A percentile compares a stretch with the other conserved stretches of the same genome.
phyloP scores from a whole-genome alignment of 1,140 invertebrate genomes.

The Brachionus manjavacas region DNA sequence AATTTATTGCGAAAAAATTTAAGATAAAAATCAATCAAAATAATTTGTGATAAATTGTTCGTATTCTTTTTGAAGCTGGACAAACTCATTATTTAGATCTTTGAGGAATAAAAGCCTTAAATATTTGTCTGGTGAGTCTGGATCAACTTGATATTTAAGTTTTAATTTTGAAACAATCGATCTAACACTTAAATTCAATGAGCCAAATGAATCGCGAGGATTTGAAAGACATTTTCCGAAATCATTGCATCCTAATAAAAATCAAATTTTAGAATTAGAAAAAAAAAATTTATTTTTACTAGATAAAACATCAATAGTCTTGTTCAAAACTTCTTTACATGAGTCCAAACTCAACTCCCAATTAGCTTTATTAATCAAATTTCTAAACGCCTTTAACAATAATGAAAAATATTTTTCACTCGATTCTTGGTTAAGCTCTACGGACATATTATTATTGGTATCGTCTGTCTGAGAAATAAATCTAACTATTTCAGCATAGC shows the following conservation, averaged over 20 bases:
- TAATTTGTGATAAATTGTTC: not conserved
- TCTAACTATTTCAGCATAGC: constrained; percentile 28
- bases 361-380: constrained; percentile 14
- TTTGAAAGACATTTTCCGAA: not conserved
- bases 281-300: not conserved
- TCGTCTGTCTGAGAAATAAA: constrained; percentile 30
- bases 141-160: constrained; percentile 39
- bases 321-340: constrained; percentile 23
- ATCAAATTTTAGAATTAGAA: not conserved
- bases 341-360: constrained; percentile 11
- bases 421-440: not conserved
- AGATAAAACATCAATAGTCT: not conserved
- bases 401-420: constrained; percentile 39
- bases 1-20: not conserved
- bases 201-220: not conserved
- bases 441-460: constrained; percentile 15
- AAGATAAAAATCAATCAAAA: not conserved
- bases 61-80: constrained; percentile 30
- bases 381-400: constrained; percentile 25
- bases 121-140: not conserved
- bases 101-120: constrained; percentile 30
- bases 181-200: constrained; percentile 19
- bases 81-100: constrained; percentile 31
- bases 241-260: constrained; percentile 25
- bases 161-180: constrained; percentile 32